phyloP scores from a whole-genome alignment of 2,797 vertebrate species.

The Pangasius djambal region DNA sequence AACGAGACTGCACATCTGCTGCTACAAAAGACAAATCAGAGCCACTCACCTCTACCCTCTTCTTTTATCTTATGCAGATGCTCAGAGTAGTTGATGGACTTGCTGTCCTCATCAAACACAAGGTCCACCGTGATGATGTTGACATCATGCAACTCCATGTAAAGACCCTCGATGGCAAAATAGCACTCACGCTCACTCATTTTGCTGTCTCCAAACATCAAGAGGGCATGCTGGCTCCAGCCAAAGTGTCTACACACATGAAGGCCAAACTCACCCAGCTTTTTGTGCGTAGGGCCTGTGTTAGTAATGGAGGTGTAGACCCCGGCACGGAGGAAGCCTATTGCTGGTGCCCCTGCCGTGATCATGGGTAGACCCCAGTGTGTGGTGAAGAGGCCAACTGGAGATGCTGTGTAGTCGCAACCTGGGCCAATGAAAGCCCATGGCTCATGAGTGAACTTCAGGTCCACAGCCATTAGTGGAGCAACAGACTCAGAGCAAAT shows the following conservation, averaged over 20 bases:
- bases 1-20: background rate
- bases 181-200: constrained; percentile 82
- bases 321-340: constrained; percentile 76
- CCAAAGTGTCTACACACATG: constrained; percentile 82
- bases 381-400: constrained; percentile 84
- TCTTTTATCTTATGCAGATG: constrained; percentile 78
- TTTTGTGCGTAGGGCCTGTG: constrained; percentile 86
- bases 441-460: constrained; percentile 79
- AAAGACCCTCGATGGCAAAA: constrained; percentile 88
- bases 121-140: constrained; percentile 79
- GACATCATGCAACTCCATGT: constrained; percentile 69
- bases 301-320: constrained; percentile 84
- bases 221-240: constrained; percentile 80
- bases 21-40: background rate
- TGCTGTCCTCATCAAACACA: constrained; percentile 75
- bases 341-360: constrained; percentile 85
- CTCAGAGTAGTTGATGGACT: constrained; percentile 73
- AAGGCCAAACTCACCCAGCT: constrained; percentile 83
- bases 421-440: constrained; percentile 89
- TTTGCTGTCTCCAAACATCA: constrained; percentile 83
- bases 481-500: constrained; percentile 87
- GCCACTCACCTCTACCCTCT: constrained; percentile 82
- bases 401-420: constrained; percentile 86
- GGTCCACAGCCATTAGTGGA: constrained; percentile 85
- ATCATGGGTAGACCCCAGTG: constrained; percentile 90